A percentile compares a stretch with the other conserved stretches of the same genome.
Evolutionary conservation across 2,113 vertebrate species (phyloP).

Genomic region (Diphyllodes magnificus): DNA sequence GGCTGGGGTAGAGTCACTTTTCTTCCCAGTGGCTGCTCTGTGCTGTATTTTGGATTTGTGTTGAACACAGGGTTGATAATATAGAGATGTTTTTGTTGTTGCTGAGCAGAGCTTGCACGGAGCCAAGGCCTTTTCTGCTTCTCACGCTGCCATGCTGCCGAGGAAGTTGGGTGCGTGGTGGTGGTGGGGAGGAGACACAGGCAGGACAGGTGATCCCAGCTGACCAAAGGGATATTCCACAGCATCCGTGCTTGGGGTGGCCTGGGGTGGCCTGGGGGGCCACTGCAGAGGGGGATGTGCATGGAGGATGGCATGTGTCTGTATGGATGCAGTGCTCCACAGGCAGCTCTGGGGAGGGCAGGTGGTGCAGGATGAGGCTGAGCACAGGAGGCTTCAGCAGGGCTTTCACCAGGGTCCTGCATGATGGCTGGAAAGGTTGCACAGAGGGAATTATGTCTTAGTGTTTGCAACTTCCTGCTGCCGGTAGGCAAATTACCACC

Average conservation of each 20-base stretch:
- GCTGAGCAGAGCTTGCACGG: neutral
- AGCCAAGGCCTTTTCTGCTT: neutral
- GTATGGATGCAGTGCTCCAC: rapidly evolving
- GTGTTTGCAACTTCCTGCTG: neutral
- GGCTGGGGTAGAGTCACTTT: neutral
- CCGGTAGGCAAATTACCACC: neutral
- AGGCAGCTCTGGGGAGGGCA: neutral
- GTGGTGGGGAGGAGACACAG: neutral
- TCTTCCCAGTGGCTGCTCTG: neutral
- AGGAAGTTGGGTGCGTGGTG: neutral
- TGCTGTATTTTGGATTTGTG: neutral
- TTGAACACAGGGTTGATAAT: neutral
- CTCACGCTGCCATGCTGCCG: neutral
- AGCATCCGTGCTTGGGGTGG: neutral
- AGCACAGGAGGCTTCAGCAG: neutral
- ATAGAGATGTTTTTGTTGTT: neutral
- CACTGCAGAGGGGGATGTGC: neutral
- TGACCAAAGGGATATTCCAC: neutral
- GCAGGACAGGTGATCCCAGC: neutral
- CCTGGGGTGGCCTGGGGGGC: neutral
- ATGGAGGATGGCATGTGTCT: neutral
- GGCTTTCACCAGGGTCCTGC: neutral
- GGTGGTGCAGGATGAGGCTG: neutral
- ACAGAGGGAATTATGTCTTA: neutral
- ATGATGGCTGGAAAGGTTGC: neutral